Evolutionary conservation across 2,888 invertebrate species (phyloP), one percentile per base, ranked within the genome.

Genomic region (Allygus modestus): DNA sequence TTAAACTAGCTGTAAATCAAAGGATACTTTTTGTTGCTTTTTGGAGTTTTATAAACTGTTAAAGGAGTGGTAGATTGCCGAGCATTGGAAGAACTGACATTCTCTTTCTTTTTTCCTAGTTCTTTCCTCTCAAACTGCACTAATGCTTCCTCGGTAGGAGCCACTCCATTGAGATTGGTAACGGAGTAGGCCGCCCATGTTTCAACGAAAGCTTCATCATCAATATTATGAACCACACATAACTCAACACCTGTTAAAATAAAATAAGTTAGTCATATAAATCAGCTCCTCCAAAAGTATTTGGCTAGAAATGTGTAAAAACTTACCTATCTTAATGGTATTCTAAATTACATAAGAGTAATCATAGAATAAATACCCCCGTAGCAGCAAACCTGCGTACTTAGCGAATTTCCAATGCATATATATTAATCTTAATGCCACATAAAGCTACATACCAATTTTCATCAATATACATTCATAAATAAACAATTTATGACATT

Each of bases 111-210:
- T 89, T 93, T 93, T 88, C 91, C 91, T 89, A 94, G 92, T 90
- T 94, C 94, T 91, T 93, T 94, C 88, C 94, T 92, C 88, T 93
- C 94, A 89, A 95, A 92, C 88, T 92, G 90, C 85, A 92, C 91
- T 77, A 96, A 91, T 88, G 92, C 91, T 23, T 93, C 93, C 41
- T 93, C 86, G 81, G 92, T 93, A 31, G 95, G 94, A 43, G 93
- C 91, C 0, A 92, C 92, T 46, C 94, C 94, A 87, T 92, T 92
- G 86, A 93, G 90, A 89, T 94, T 91, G 43, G 95, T 94, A 84
- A 94, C 91, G 88, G 94, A 94, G 89, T 93, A 96, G 26, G 96
- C 96, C 91, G 95, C 93, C 96, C 96, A 97, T 91, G 94, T 93
- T 89, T 95, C 94, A 81, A 94, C 94, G 87, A 96, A 94, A 88